Conservation (phyloP, 2,888 invertebrate species). For the Rhimphoctona megacephalus region DNA sequence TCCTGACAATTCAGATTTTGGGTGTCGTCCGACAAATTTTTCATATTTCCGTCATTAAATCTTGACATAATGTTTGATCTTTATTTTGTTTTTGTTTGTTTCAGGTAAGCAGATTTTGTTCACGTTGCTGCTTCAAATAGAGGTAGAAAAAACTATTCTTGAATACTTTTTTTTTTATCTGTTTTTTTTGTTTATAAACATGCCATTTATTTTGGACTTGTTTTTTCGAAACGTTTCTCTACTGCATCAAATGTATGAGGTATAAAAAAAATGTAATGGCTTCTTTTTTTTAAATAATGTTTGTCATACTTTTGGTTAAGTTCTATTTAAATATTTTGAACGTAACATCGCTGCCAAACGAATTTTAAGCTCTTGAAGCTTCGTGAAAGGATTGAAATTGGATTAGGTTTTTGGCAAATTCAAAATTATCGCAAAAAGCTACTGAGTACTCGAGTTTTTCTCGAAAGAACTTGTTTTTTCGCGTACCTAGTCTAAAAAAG, state of each 20-base stretch:
- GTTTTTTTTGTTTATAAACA: no score
- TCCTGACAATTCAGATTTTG: background rate
- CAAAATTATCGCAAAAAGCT: background rate
- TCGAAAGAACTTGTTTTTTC: background rate
- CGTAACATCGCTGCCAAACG: no score
- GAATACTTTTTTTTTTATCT: background rate
- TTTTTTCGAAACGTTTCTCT: background rate
- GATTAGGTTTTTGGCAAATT: background rate
- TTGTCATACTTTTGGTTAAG: no score
- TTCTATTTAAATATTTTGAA: no score
- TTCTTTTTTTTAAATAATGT: no score
- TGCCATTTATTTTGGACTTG: no score
- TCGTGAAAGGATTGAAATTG: no score
- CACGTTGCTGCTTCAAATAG: background rate
- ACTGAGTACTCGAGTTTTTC: background rate
- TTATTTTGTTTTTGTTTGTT: slow-evolving; percentile 63
- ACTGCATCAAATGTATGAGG: no score
- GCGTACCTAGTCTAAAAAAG: background rate
- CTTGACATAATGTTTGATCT: background rate
- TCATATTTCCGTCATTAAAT: background rate
- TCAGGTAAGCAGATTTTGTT: slow-evolving; percentile 70
- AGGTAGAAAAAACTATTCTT: slow-evolving; percentile 4
- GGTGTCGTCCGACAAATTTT: background rate
- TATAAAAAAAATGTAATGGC: no score
- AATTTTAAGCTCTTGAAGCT: no score